A percentile compares a stretch with the other conserved stretches of the same genome.
Conservation (phyloP, 2,113 vertebrate genomes). For the Muntiacus muntjak region DNA sequence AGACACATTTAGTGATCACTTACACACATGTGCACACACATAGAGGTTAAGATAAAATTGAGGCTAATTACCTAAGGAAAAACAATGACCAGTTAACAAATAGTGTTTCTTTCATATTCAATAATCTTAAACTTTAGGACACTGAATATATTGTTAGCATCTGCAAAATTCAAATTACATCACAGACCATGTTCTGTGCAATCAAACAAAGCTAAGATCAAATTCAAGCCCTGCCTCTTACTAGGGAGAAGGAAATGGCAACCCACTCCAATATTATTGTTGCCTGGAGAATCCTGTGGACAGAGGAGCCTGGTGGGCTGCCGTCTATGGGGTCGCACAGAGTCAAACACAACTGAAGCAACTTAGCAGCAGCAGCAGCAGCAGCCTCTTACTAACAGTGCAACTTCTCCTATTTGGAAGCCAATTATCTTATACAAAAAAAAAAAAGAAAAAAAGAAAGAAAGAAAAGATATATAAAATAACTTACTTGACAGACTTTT, state of each 20-base stretch:
- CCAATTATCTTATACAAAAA: background rate
- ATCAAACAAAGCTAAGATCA: background rate
- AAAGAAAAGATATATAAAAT: background rate
- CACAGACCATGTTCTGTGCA: background rate
- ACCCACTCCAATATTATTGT: background rate
- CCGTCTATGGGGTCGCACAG: accelerated
- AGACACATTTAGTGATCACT: background rate
- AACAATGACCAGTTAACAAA: background rate
- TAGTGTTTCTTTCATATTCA: background rate
- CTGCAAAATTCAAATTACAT: background rate
- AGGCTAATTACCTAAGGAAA: background rate
- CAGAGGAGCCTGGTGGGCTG: background rate
- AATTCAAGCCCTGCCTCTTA: background rate
- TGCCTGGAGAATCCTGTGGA: background rate
- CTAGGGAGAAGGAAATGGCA: background rate
- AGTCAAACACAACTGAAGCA: accelerated
- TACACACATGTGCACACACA: background rate
- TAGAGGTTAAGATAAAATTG: background rate
- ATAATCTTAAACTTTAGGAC: background rate
- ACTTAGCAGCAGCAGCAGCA: background rate
- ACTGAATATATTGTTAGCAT: background rate
- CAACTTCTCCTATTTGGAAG: background rate
- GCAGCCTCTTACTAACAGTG: background rate
- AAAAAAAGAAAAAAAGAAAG: background rate
- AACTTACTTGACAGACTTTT: background rate